These are phyloP conservation scores for Tuberolachnus salignus DNA, from an alignment of 2,888 invertebrate genomes.

Conservation along the genomic window DNA sequence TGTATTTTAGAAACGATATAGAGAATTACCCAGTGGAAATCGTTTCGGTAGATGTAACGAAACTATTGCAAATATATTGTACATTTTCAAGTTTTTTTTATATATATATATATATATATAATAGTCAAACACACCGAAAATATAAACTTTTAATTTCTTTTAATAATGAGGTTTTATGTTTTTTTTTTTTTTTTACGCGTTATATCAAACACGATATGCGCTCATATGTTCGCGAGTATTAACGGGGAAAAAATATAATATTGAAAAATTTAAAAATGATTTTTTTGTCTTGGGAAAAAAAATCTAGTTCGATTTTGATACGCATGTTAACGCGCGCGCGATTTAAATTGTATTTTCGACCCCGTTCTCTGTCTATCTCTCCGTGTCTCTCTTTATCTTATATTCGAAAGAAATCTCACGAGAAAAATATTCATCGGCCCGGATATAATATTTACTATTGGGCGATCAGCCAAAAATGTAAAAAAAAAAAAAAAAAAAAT, in stretches of 20 bases:
- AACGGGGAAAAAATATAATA: constrained; percentile 13
- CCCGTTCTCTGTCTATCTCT: no score
- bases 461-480: constrained; percentile 46
- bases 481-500: not conserved
- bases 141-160: no score
- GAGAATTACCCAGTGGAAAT: no score
- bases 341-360: constrained; percentile 45
- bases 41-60: no score
- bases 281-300: not conserved
- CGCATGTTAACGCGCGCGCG: not conserved
- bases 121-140: no score
- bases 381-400: not conserved
- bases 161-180: no score
- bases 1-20: no score
- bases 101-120: no score
- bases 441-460: constrained; percentile 48
- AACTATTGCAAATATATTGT: no score
- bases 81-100: no score
- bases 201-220: no score
- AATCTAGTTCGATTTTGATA: constrained; percentile 8
- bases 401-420: constrained; percentile 27
- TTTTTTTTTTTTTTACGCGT: no score
- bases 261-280: constrained; percentile 33
- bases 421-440: constrained; percentile 49
- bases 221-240: not conserved